phyloP scores from a whole-genome alignment of 2,113 vertebrate genomes.

The Cynocephalus volans region DNA sequence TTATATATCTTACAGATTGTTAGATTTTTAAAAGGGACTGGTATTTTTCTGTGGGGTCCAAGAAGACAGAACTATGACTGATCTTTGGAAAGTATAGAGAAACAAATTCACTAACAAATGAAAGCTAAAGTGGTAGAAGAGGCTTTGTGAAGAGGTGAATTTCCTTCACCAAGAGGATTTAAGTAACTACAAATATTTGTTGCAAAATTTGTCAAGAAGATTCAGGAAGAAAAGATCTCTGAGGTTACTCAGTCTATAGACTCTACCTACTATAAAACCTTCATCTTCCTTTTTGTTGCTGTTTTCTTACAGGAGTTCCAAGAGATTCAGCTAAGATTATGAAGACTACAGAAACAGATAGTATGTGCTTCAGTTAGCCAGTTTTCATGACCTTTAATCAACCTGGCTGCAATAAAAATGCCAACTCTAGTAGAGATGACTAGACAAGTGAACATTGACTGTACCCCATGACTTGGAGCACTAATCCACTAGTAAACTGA shows the following conservation, averaged over 20 bases:
- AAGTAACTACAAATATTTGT: background rate
- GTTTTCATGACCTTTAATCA: background rate
- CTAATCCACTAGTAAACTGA: background rate
- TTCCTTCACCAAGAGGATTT: background rate
- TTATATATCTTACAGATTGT: background rate
- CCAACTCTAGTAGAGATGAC: background rate
- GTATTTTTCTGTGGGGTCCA: background rate
- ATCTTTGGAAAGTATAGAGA: background rate
- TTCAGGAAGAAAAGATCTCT: background rate
- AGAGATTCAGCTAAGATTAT: background rate
- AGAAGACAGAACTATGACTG: background rate
- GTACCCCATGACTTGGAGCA: background rate
- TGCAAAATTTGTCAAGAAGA: background rate
- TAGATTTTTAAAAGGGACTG: background rate
- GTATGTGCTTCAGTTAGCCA: background rate
- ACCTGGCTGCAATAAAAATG: background rate
- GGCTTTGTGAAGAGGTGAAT: background rate
- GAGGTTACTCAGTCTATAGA: background rate
- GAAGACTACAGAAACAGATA: background rate
- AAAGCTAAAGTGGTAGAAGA: background rate
- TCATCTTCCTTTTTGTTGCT: background rate
- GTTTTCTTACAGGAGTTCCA: background rate
- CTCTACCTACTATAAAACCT: background rate
- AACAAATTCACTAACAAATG: background rate
- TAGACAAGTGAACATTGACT: background rate